Conservation (phyloP, 1,140 invertebrate genomes). For the Calliopsis andreniformis region DNA sequence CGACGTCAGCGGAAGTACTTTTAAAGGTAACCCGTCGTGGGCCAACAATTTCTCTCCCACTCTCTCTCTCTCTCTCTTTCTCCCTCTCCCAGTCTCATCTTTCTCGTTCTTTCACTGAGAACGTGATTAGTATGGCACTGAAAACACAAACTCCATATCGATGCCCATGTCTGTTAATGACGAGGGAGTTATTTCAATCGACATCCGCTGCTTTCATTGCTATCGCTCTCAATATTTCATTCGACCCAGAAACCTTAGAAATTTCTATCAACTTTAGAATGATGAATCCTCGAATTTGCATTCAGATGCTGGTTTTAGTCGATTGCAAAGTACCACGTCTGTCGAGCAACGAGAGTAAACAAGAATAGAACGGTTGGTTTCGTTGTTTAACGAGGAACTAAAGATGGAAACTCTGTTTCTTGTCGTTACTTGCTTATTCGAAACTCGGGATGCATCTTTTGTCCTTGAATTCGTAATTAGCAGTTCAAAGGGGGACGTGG, state of each 20-base stretch:
- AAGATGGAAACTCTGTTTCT: constrained; percentile 26
- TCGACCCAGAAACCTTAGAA: not conserved
- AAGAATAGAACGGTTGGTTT: constrained; percentile 24
- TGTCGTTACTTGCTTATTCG: not conserved
- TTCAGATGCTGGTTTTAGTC: not conserved
- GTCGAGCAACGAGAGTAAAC: not conserved
- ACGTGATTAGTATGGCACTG: constrained; percentile 22
- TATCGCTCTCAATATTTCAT: not conserved
- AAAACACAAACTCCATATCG: constrained; percentile 3
- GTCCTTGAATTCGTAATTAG: not conserved
- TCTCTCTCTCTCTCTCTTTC: not conserved
- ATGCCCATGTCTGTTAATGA: not conserved
- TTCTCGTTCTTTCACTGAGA: constrained; percentile 24
- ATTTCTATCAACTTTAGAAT: not conserved
- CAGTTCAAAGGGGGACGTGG: not conserved
- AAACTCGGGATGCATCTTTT: not conserved
- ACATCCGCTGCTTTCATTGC: not conserved
- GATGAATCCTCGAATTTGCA: not conserved
- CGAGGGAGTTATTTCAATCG: not conserved
- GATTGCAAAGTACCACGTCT: not conserved
- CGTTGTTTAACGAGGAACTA: constrained; percentile 6
- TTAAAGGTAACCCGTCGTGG: constrained; percentile 64
- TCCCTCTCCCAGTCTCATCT: not conserved
- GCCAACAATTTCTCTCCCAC: constrained; percentile 38
- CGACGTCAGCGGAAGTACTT: constrained; percentile 69